Evolutionary conservation across 1,140 invertebrate genomes (phyloP).

Genomic region (Diachasma alloeum): DNA sequence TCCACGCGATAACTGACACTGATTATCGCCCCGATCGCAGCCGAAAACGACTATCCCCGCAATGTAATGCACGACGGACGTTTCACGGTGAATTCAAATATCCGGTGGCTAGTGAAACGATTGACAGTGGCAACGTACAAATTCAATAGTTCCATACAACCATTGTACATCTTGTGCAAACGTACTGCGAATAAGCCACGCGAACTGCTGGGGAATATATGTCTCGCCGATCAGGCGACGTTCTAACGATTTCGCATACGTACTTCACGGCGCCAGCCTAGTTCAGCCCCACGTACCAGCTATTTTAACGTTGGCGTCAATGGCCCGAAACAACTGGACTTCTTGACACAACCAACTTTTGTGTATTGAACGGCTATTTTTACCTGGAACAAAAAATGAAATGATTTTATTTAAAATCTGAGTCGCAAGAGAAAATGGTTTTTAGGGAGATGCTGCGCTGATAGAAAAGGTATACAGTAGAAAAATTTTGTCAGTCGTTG

Average conservation of each 20-base stretch:
- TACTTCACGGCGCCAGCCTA: conserved; percentile 48
- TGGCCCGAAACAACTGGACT: conserved; percentile 36
- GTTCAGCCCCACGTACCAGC: conserved; percentile 35
- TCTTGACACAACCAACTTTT: neutral
- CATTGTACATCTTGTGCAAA: conserved; percentile 1
- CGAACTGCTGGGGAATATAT: neutral
- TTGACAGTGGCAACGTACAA: neutral
- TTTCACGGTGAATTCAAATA: conserved; percentile 21
- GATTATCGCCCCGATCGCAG: no score
- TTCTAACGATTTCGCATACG: conserved; percentile 49
- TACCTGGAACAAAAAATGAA: neutral
- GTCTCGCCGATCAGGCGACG: conserved; percentile 38
- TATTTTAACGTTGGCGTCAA: conserved; percentile 50
- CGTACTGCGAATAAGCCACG: neutral
- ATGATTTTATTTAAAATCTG: neutral
- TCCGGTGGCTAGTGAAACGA: neutral
- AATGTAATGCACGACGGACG: neutral
- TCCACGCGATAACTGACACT: neutral
- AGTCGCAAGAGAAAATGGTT: no score
- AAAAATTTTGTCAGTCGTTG: no score
- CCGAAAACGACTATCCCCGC: neutral
- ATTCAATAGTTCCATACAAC: neutral
- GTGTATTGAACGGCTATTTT: neutral
- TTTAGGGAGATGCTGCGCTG: no score
- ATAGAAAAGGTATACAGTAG: no score